Evolutionary conservation across 2,113 vertebrate genomes (phyloP).

Genomic region (Rhombomys opimus): DNA sequence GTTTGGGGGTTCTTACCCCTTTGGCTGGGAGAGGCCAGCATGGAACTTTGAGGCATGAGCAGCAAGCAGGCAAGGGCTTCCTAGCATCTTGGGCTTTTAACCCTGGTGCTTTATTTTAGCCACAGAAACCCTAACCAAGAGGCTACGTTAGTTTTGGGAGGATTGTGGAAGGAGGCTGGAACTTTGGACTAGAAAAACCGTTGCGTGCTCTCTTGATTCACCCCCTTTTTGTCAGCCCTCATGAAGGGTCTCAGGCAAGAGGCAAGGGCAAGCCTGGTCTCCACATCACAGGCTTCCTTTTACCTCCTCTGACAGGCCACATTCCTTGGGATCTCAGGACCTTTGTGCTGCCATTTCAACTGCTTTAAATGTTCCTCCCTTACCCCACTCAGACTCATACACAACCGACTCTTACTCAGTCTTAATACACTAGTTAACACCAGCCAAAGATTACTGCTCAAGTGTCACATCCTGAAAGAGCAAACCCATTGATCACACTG

Average conservation of each 20-base stretch:
- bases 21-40: not conserved
- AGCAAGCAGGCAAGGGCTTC: not conserved
- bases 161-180: not conserved
- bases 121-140: not conserved
- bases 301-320: not conserved
- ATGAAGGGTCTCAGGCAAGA: not conserved
- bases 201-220: not conserved
- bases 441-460: not conserved
- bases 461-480: not conserved
- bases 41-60: not conserved
- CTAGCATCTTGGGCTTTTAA: not conserved
- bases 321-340: not conserved
- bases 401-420: not conserved
- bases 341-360: not conserved
- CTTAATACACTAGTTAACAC: not conserved
- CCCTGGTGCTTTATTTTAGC: too few species aligned
- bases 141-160: not conserved
- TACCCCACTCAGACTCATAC: too few species aligned
- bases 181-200: too few species aligned
- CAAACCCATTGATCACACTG: not conserved
- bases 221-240: accelerated
- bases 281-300: not conserved
- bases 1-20: not conserved
- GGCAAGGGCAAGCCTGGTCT: not conserved
- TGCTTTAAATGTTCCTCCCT: not conserved